Evolutionary conservation across 2,113 vertebrate species (phyloP), one percentile per base, ranked within the genome.

Genomic region (Rhabdomys dilectus): DNA sequence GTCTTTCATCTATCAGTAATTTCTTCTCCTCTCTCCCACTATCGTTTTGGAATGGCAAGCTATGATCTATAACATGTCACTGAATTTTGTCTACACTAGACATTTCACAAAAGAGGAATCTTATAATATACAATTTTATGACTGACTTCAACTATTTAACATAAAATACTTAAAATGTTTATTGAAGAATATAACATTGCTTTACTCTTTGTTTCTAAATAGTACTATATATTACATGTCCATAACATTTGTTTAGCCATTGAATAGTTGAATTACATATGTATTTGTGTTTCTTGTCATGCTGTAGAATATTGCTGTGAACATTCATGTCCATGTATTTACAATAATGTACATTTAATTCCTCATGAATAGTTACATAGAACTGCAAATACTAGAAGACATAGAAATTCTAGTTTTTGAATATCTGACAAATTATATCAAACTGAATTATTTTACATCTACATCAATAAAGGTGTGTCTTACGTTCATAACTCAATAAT

Each of bases 401-500:
- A 9, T 17, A 11, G 12, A 34, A 68, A 56, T 24, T 80, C 16
- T 8, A 60, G 13, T 31, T 76, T 51, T 88, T 78, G 36, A 42
- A 66, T n/a, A 93, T 68, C 8, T 56, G 24, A 29, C 31, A 72
- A 15, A 76, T 22, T 73, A 45, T 77, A 56, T 56, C 6, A 70
- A 91, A 95, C 12, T 85, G 13, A 39, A 76, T 51, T 16, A 70
- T 91, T 87, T 51, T 58, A 22, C 5, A 81, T 68, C 72, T 0
- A 5, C 13, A 56, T 34, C 12, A 60, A 3, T 34, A 75, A 31
- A 94, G 45, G 7, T 62, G 70, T 97, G n/a, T 91, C 53, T 91
- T 94, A 82, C 73, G 51, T 86, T 93, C 34, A 36, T 53, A 92
- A 86, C 78, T 68, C 56, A 19, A 94, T 48, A 72, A 34, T 85